These are phyloP conservation scores for Pleuronectes platessa DNA, from an alignment of 2,113 vertebrate genomes.

Conservation along the genomic window DNA sequence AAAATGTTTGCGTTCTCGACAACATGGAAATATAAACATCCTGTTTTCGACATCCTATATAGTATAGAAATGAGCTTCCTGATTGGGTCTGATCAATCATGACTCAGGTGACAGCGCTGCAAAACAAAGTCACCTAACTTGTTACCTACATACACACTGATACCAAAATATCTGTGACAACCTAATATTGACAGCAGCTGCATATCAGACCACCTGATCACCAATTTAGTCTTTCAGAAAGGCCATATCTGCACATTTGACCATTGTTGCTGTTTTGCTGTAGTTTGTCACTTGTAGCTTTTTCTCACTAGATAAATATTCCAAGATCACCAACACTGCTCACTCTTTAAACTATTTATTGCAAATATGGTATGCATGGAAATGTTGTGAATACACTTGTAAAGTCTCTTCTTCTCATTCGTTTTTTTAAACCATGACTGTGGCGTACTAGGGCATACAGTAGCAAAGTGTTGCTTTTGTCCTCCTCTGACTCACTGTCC, in stretches of 20 bases:
- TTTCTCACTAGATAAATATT: too few relatives aligned
- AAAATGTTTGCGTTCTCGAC: constrained; percentile 5
- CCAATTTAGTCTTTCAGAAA: not conserved
- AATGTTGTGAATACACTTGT: not conserved
- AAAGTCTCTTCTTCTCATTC: not conserved
- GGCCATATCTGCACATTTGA: too few relatives aligned
- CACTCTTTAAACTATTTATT: not conserved
- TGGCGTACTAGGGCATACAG: not conserved
- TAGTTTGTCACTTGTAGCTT: too few relatives aligned
- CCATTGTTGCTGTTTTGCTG: too few relatives aligned
- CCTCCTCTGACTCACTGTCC: constrained; percentile 32
- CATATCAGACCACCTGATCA: not conserved
- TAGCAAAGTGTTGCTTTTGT: constrained; percentile 33
- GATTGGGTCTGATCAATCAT: not conserved
- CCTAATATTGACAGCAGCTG: not conserved
- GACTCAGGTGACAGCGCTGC: not conserved
- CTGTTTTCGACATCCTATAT: constrained; percentile 11
- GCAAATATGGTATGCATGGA: not conserved
- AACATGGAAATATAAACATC: constrained; percentile 23
- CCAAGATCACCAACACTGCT: too few relatives aligned
- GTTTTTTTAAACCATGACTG: not conserved
- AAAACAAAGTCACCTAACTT: not conserved
- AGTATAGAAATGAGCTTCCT: not conserved
- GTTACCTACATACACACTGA: too few relatives aligned
- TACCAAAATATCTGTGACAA: not conserved